These are phyloP conservation scores for Triplophysa rosa DNA, from an alignment of 2,113 vertebrate genomes.

Conservation along the genomic window DNA sequence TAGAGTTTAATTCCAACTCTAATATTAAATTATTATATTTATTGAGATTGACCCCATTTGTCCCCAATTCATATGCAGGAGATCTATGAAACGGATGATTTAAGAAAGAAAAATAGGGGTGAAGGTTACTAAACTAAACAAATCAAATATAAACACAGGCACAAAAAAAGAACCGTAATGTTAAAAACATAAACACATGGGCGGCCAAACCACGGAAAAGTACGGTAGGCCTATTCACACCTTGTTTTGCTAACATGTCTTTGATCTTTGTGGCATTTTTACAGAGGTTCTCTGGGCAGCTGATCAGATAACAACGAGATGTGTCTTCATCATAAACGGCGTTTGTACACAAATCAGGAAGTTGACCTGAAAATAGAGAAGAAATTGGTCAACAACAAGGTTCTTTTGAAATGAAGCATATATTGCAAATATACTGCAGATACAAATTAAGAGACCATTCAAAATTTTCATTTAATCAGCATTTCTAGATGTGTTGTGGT, in stretches of 20 bases:
- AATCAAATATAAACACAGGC: not conserved
- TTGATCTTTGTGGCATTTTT: not conserved
- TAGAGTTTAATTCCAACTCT: no score
- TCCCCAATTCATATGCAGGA: no score
- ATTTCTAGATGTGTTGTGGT: no score
- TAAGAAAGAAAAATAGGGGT: not conserved
- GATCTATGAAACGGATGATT: no score
- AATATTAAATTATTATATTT: no score
- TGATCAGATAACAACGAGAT: conserved; percentile 30
- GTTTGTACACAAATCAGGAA: not conserved
- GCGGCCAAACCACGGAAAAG: not conserved
- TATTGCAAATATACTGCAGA: not conserved
- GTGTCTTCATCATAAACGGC: not conserved
- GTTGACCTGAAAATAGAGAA: conserved; percentile 34
- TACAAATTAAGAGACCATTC: no score
- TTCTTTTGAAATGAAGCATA: not conserved
- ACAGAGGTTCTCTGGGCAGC: conserved; percentile 16
- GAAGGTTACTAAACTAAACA: not conserved
- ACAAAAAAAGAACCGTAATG: not conserved
- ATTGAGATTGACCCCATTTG: no score
- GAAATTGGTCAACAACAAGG: not conserved
- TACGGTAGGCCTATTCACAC: not conserved
- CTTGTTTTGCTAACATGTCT: not conserved
- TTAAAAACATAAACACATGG: not conserved
- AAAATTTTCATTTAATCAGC: no score